Percentiles rank a stretch among this genome's conserved stretches.
phyloP scores from a whole-genome alignment of 92 coral and sea anemone species.

The Zoanthus gigantus region DNA sequence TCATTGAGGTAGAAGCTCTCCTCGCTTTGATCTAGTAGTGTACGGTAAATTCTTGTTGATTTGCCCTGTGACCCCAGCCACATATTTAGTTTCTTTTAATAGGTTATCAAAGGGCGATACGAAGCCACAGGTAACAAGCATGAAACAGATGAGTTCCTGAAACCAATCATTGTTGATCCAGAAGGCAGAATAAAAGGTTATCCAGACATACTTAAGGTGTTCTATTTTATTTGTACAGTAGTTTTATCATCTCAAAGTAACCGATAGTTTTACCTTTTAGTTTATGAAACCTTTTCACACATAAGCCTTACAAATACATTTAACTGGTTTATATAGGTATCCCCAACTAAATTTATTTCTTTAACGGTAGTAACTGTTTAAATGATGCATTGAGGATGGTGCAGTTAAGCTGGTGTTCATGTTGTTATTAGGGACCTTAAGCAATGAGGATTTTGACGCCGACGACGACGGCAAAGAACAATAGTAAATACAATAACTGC shows the following conservation, averaged over 20 bases:
- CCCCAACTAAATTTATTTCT: too few species aligned
- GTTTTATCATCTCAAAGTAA: not conserved
- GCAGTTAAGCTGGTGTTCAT: too few species aligned
- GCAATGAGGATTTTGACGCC: too few species aligned
- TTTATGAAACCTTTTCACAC: too few species aligned
- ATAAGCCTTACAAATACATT: too few species aligned
- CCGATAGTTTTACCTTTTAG: not conserved
- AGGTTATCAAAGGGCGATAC: slow-evolving; percentile 95
- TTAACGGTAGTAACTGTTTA: too few species aligned
- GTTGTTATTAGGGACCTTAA: too few species aligned
- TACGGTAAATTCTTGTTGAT: not conserved
- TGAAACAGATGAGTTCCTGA: slow-evolving; percentile 97
- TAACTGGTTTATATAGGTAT: too few species aligned
- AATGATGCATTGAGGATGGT: too few species aligned
- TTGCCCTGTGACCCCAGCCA: too few species aligned
- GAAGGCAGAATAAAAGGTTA: slow-evolving; percentile 93
- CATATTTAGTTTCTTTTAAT: not conserved
- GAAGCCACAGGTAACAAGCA: slow-evolving; percentile 89
- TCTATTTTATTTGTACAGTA: not conserved
- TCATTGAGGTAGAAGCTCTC: slow-evolving; percentile 74
- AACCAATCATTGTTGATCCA: slow-evolving; percentile 91
- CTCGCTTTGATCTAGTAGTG: not conserved
- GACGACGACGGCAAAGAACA: too few species aligned
- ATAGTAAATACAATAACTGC: too few species aligned
- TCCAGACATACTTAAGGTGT: not conserved